Evolutionary conservation across 2,888 invertebrate species (phyloP), one percentile per base, ranked within the genome.

Genomic region (Orgyia antiqua): DNA sequence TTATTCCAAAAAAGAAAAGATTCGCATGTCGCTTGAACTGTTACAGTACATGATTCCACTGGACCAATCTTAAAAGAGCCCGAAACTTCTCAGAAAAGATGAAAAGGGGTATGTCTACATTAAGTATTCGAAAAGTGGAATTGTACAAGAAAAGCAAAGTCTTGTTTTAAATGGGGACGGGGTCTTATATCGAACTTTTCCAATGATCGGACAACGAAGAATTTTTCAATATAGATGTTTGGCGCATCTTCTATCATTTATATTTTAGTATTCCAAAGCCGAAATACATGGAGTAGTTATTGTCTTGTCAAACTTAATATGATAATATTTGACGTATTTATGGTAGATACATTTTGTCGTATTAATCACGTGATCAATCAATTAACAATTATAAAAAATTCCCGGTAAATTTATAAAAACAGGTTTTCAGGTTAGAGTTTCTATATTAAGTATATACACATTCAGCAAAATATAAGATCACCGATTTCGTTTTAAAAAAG

Each of bases 81-180:
- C 68, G 58, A 72, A 79, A 79, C 64, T 79, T 78, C 66, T 62
- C 48, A 43, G 61, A 60, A 70, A 63, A 68, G 71, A 73, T 68
- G 71, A 76, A 79, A 79, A 75, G 76, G 76, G 76, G 74, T 73
- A 71, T 66, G 40, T 76, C 74, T 75, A 68, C 69, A 79, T 78
- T 77, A 77, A 78, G 73, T 79, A 79, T 79, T 78, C 72, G 60
- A 64, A 79, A 77, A 79, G 77, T 75, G 61, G 68, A 74, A 73
- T 74, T 74, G 77, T 76, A 76, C 72, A 73, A 75, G 78, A 78
- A 80, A 79, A 80, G 80, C 80, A 79, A 79, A 79, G 72, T 73
- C 80, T 75, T 80, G 82, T 82, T 76, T 74, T 70, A 74, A 73
- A 71, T 65, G 65, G 64, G 50, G 58, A 61, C 66, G 64, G 67